Percentiles rank a stretch among this genome's conserved stretches.
Evolutionary conservation across 2,888 invertebrate genomes (phyloP).

Genomic region (Mythimna albipuncta): DNA sequence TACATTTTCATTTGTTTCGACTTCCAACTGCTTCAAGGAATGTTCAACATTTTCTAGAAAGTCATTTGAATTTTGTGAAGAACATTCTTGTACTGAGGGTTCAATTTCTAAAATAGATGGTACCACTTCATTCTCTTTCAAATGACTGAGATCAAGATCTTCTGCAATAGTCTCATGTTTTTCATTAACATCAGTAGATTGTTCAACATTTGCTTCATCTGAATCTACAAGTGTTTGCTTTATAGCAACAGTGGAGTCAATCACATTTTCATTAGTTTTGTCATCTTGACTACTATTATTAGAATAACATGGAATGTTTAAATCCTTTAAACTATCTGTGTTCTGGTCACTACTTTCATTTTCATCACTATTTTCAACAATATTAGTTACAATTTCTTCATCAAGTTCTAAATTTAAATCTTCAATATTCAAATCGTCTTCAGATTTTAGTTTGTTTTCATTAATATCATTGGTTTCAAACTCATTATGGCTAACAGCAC

Average conservation of each 20-base stretch:
- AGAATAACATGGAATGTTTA: constrained; percentile 63
- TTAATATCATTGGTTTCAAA: constrained; percentile 56
- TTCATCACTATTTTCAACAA: constrained; percentile 63
- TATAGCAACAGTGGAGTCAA: constrained; percentile 46
- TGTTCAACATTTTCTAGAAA: constrained; percentile 23
- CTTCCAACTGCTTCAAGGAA: constrained; percentile 17
- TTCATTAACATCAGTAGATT: constrained; percentile 34
- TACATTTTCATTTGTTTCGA: constrained; percentile 43
- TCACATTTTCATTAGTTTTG: constrained; percentile 61
- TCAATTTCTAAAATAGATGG: constrained; percentile 19
- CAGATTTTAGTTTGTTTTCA: constrained; percentile 68
- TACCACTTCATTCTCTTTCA: constrained; percentile 27
- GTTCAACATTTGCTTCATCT: constrained; percentile 45
- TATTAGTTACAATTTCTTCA: constrained; percentile 66
- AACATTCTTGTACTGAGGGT: constrained; percentile 8
- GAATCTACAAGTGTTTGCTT: constrained; percentile 47
- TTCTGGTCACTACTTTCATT: constrained; percentile 60
- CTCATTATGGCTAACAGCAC: constrained; percentile 34
- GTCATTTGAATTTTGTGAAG: constrained; percentile 23
- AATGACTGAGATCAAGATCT: constrained; percentile 19
- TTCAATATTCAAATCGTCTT: constrained; percentile 78
- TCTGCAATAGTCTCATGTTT: constrained; percentile 13
- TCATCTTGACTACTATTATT: constrained; percentile 56
- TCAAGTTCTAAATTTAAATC: constrained; percentile 81
- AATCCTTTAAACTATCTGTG: constrained; percentile 58